Evolutionary conservation across 2,888 invertebrate species (phyloP), one percentile per base, ranked within the genome.

Genomic region (Elmis aenea): DNA sequence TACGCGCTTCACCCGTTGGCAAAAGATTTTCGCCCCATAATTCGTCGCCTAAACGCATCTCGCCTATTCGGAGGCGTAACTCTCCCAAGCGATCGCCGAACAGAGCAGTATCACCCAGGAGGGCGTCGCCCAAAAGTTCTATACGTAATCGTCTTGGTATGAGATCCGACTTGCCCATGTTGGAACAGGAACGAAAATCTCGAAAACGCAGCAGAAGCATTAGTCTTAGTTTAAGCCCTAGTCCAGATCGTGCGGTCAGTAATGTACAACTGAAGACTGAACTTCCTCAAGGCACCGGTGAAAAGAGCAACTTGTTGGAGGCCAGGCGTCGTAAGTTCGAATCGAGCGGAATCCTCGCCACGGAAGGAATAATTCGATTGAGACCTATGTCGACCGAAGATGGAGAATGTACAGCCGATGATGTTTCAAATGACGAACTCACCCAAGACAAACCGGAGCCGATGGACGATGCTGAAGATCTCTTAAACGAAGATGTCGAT

Each of bases 281-380:
- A n/a, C n/a, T n/a, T n/a, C n/a, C n/a, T n/a, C 15, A 36, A 13
- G 24, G 29, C 10, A 38, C 41, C 3, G 38, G 50, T 27, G 30
- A 34, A 5, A 11, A 57, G 24, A 71, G 75, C 57, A 70, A 72
- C 0, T 54, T 75, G 15, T 54, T 75, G 26, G 74, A 73, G 45
- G 75, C 75, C 0, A 59, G 76, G 11, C 66, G 67, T 38, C 62
- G 60, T 22, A 76, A 76, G 50, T 75, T 76, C 54, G 73, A 76
- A 54, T 61, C 64, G 3, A 68, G 66, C 13, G 69, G 68, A 38
- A 67, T 73, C 15, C 68, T 68, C 44, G 62, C 66, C 9, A 58
- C 66, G 20, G 68, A 67, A 46, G 72, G 71, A 1, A 71, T 74
- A 42, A 74, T 75, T 29, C 64, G 72, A 22, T 65, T 75, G 21